Evolutionary conservation across 2,113 vertebrate species (phyloP), one percentile per base, ranked within the genome.

Genomic region (Poecilia latipinna): DNA sequence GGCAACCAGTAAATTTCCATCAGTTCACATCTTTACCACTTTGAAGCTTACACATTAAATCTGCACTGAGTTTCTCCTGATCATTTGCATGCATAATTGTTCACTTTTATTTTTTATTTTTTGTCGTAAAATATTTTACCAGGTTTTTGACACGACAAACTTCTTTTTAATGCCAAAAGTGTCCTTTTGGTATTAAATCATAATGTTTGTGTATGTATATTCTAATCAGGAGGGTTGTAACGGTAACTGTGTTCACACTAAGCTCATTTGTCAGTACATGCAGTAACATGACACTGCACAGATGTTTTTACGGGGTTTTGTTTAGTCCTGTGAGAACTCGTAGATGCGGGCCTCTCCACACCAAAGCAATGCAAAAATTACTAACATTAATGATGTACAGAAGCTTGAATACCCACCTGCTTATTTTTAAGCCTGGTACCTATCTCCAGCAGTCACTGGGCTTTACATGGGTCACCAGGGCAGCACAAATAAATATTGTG

Each of bases 1-100:
- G 69, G 65, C 66, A 24, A 65, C 66, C 31, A 67, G 31, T 24
- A 61, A 32, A 7, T 70, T 65, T 32, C 24, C 29, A 37, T 61
- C 67, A 65, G 2, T 29, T 15, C 28, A 35, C 2, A 24, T 35
- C 57, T 12, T 8, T 17, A 12, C 28, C 31, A 32, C 24, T 57
- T 57, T n/a, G 22, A 57, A 57, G 24, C 32, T 0, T 48, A 5
- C 31, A 54, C 8, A 37, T 37, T 0, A 66, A 37, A 24, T 3
- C 51, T 51, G 12, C 51, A 61, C 64, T 3, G 61, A 4, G 1
- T 4, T 28, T 35, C 33, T 39, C 7, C 1, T 3, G 7, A 22
- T 37, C 61, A 37, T 51, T 28, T 1, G 10, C 10, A n/a, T 57
- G 22, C 5, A 8, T 60, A 26, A 69, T 73, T 68, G 1, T 3